These are phyloP conservation scores for Automeris io DNA, from an alignment of 2,888 invertebrate genomes.

Conservation along the genomic window DNA sequence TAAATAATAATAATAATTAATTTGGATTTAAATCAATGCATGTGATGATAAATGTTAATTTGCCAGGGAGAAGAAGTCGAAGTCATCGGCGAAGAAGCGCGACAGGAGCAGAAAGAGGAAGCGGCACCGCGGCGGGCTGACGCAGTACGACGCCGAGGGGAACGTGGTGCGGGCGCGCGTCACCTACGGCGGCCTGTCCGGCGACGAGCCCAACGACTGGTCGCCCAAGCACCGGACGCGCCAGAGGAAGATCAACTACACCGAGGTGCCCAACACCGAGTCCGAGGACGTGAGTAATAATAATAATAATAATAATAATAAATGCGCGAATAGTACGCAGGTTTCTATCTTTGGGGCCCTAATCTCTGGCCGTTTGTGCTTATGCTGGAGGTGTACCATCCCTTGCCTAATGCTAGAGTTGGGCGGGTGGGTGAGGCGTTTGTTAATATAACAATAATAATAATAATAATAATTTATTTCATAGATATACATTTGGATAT, in stretches of 20 bases:
- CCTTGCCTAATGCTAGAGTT: no score
- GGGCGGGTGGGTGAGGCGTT: no score
- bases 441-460: no score
- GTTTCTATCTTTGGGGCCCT: no score
- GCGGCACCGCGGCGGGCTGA: slow-evolving; percentile 34
- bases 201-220: slow-evolving; percentile 73
- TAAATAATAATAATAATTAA: not conserved
- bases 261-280: slow-evolving; percentile 85
- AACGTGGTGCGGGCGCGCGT: slow-evolving; percentile 57
- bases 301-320: no score
- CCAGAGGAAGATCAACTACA: slow-evolving; percentile 85
- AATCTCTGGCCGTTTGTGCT: no score
- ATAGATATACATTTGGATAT: no score
- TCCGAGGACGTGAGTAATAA: slow-evolving; percentile 80
- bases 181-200: slow-evolving; percentile 78
- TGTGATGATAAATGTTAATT: not conserved
- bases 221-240: slow-evolving; percentile 81
- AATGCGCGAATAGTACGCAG: no score
- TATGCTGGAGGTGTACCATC: no score
- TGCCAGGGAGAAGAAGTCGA: slow-evolving; percentile 27
- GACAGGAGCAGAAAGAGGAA: slow-evolving; percentile 11
- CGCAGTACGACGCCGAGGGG: slow-evolving; percentile 59
- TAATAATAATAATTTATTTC: no score
- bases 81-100: slow-evolving; percentile 26
- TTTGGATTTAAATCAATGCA: not conserved